These are phyloP conservation scores for Metacarcinus magister DNA, from an alignment of 2,888 invertebrate species.

Conservation along the genomic window DNA sequence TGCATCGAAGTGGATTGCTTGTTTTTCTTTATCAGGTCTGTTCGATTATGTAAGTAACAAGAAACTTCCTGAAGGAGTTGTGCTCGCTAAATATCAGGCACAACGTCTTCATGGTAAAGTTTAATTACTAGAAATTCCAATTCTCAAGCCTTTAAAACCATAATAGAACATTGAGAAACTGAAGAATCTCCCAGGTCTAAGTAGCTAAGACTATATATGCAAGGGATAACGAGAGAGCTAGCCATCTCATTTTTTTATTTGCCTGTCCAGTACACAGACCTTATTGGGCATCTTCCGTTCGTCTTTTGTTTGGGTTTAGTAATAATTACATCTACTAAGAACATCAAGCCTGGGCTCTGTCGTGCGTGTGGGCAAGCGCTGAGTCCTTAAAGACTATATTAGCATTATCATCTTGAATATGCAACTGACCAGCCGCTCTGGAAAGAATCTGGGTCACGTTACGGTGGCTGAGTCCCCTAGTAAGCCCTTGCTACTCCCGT, in stretches of 20 bases:
- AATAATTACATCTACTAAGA: neutral
- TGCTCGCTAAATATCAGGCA: neutral
- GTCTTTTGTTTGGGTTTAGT: neutral
- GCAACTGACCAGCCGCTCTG: neutral
- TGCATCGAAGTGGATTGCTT: neutral
- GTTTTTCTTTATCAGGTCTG: neutral
- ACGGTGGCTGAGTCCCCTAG: neutral
- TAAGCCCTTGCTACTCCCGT: neutral
- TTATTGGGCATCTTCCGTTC: neutral
- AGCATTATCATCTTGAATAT: neutral
- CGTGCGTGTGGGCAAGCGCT: neutral
- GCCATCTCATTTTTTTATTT: neutral
- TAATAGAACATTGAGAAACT: neutral
- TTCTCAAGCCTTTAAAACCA: neutral
- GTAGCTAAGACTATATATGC: neutral
- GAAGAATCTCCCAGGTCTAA: neutral
- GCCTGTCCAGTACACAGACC: neutral
- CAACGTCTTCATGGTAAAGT: neutral
- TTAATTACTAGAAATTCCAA: neutral
- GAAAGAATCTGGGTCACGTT: neutral
- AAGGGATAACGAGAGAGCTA: neutral
- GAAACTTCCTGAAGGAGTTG: neutral
- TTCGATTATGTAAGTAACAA: neutral
- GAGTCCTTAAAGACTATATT: neutral
- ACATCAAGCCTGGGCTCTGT: neutral